Conservation (phyloP, 2,888 invertebrate species). For the Hyposoter didymator region DNA sequence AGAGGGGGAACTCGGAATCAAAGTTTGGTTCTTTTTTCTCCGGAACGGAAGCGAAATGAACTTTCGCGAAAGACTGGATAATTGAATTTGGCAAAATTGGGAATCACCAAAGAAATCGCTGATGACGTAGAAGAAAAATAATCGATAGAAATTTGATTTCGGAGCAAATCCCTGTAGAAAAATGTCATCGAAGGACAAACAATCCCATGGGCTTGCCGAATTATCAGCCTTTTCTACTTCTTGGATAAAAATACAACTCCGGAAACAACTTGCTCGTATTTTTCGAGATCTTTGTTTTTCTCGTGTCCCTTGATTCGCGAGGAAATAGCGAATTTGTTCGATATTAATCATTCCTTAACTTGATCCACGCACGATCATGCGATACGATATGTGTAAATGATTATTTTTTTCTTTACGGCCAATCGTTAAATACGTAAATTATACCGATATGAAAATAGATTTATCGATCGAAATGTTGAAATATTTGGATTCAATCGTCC, state of each 20-base stretch:
- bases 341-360: constrained; percentile 64
- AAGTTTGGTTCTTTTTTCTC: constrained; percentile 59
- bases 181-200: constrained; percentile 6
- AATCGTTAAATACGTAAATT: constrained; percentile 27
- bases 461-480: constrained; percentile 31
- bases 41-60: constrained; percentile 9
- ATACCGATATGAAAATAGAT: constrained; percentile 23
- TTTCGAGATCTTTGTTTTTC: constrained; percentile 38
- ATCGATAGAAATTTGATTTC: constrained; percentile 21
- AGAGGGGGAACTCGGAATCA: constrained; percentile 62
- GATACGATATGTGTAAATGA: constrained; percentile 38
- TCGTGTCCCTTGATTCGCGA: constrained; percentile 27
- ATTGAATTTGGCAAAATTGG: constrained; percentile 38
- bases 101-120: constrained; percentile 62
- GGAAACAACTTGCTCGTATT: constrained; percentile 42
- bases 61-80: constrained; percentile 50
- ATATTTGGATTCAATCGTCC: constrained; percentile 48
- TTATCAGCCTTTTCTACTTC: constrained; percentile 27
- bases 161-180: constrained; percentile 2
- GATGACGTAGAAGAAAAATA: background rate
- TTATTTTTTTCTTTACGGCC: constrained; percentile 30
- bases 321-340: constrained; percentile 45
- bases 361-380: constrained; percentile 45
- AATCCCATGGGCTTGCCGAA: constrained; percentile 18
- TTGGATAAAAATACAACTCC: constrained; percentile 43